Evolutionary conservation across 1,140 invertebrate species (phyloP), one percentile per base, ranked within the genome.

Genomic region (Colletes gigas): DNA sequence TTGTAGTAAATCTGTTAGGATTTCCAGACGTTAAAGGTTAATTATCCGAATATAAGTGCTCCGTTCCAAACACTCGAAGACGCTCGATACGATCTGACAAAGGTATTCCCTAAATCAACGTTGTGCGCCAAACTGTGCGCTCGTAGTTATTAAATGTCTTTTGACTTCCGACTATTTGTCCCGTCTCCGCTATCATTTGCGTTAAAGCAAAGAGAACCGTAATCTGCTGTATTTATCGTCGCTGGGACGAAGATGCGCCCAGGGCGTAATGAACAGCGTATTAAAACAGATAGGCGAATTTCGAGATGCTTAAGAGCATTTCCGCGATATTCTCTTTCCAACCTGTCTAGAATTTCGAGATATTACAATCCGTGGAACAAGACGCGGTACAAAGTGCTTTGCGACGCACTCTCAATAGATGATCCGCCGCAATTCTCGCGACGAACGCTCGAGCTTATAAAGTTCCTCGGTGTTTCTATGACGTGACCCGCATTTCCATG

Each of bases 351-450:
- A 21, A 77, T 60, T 77, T 21, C 75, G 15, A 60, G 66, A 77
- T 59, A 77, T 69, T 77, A 69, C 74, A 70, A 55, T 69, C 44
- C 54, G 41, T 44, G 75, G 41, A 70, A 78, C 75, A 78, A 69
- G 55, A 60, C 74, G 54, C 39, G 47, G 75, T 52, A 60, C 80
- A 68, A 83, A 84, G 72, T 75, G 76, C 83, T 83, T 79, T 67
- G 65, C 69, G 76, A 57, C 63, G 69, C 76, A 74, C 72, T 77
- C 82, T 70, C 63, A 76, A 71, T 39, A 55, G 76, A 84, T 83
- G 76, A 84, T 84, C 82, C 67, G 63, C 82, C 82, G 57, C 82
- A 74, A 71, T 71, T 50, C 76, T 69, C 52, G 47, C 50, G 55
- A 67, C 39, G 59, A 84, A 83, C 57, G 60, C 60, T 17, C 62